Conservation (phyloP, 2,888 invertebrate species). For the Tachina lurida region DNA sequence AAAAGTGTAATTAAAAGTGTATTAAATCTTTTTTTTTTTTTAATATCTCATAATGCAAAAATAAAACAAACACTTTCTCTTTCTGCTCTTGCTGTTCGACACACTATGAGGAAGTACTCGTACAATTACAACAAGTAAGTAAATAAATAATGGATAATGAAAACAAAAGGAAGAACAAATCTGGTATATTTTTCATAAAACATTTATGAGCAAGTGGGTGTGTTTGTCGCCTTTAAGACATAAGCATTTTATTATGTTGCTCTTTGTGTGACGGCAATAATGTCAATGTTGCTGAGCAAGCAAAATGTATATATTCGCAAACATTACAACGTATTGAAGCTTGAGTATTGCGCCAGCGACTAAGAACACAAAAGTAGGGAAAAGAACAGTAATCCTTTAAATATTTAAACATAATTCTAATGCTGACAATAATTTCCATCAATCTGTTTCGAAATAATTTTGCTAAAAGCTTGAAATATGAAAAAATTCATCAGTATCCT, state of each 20-base stretch:
- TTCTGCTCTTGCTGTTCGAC: background rate
- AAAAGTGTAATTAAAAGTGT: conserved; percentile 68
- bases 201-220: conserved; percentile 37
- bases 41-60: conserved; percentile 24
- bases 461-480: too few species aligned
- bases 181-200: conserved; percentile 47
- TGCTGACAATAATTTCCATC: conserved; percentile 10
- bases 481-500: too few species aligned
- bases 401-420: conserved; percentile 10
- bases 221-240: conserved; percentile 5
- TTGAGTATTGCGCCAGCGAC: background rate
- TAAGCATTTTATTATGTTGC: conserved; percentile 5
- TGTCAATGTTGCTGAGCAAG: conserved; percentile 47
- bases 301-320: conserved; percentile 20
- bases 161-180: background rate
- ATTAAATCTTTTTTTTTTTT: conserved; percentile 52
- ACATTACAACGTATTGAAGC: conserved; percentile 9
- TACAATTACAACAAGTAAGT: conserved; percentile 52
- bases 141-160: conserved; percentile 27
- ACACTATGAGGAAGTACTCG: background rate
- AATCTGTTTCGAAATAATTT: background rate
- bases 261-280: background rate
- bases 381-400: background rate
- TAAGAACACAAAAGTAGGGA: background rate
- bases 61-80: conserved; percentile 31